Evolutionary conservation across 2,797 vertebrate genomes (phyloP).

Genomic region (Liasis olivaceus): DNA sequence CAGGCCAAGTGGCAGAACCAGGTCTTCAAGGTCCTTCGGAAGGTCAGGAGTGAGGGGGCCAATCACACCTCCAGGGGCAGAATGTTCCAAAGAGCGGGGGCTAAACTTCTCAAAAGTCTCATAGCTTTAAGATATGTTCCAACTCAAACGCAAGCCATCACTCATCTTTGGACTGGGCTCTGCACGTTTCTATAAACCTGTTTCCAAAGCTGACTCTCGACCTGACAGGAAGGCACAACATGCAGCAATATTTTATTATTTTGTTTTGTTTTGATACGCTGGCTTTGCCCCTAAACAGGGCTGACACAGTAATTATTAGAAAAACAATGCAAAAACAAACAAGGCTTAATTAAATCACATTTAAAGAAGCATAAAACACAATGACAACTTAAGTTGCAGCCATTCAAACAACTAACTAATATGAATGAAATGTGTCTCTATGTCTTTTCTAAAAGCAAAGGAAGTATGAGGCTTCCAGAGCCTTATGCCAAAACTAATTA

Average conservation of each 20-base stretch:
- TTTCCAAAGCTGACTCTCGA: background rate
- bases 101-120: too few species aligned
- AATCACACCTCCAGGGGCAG: too few species aligned
- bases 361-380: background rate
- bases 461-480: background rate
- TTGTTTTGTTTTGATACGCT: too few species aligned
- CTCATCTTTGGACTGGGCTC: background rate
- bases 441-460: background rate
- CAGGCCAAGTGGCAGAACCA: too few species aligned
- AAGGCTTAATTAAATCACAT: background rate
- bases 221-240: background rate
- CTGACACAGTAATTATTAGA: too few species aligned
- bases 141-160: background rate
- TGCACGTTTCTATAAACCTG: background rate
- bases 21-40: too few species aligned
- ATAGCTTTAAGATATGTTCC: background rate
- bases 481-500: background rate
- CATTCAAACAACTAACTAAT: background rate
- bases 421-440: background rate
- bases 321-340: background rate
- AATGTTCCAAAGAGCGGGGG: too few species aligned
- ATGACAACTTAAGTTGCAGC: background rate
- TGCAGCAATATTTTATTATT: too few species aligned
- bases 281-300: too few species aligned
- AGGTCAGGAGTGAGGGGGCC: too few species aligned